These are phyloP conservation scores for Rotaria magnacalcarata DNA, from an alignment of 2,888 invertebrate genomes.

Conservation along the genomic window DNA sequence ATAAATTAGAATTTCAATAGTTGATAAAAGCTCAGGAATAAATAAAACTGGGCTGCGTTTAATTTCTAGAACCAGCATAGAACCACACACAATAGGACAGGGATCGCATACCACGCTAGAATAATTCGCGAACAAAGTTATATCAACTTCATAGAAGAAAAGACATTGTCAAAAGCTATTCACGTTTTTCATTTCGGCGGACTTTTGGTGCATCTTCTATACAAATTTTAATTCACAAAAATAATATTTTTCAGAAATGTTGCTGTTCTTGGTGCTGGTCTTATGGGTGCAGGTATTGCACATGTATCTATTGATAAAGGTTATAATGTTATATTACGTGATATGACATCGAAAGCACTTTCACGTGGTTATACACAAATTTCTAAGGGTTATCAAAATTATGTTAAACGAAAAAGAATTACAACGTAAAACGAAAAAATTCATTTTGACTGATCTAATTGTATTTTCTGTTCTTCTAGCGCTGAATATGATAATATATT, in stretches of 20 bases:
- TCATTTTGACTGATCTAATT: neutral
- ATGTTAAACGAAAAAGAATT: slow-evolving; percentile 80
- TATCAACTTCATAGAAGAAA: too few species aligned
- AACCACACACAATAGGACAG: too few species aligned
- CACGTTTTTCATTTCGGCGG: too few species aligned
- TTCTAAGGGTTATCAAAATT: slow-evolving; percentile 73
- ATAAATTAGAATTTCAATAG: too few species aligned
- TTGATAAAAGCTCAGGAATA: too few species aligned
- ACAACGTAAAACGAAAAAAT: slow-evolving; percentile 52
- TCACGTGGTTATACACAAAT: slow-evolving; percentile 85
- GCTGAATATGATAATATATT: slow-evolving; percentile 3
- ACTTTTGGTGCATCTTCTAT: too few species aligned
- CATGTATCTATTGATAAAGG: slow-evolving; percentile 94
- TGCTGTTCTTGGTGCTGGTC: slow-evolving; percentile 85
- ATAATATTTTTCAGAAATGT: slow-evolving; percentile 63
- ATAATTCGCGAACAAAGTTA: too few species aligned
- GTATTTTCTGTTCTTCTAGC: neutral
- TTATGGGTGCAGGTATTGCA: slow-evolving; percentile 97
- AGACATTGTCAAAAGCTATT: too few species aligned
- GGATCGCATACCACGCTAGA: too few species aligned
- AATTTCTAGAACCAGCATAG: too few species aligned
- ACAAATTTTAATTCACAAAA: neutral
- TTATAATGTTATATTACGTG: slow-evolving; percentile 81
- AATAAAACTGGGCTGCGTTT: too few species aligned
- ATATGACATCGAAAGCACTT: slow-evolving; percentile 76